These are phyloP conservation scores for Ginglymostoma cirratum DNA, from an alignment of 2,113 vertebrate species.

Conservation along the genomic window DNA sequence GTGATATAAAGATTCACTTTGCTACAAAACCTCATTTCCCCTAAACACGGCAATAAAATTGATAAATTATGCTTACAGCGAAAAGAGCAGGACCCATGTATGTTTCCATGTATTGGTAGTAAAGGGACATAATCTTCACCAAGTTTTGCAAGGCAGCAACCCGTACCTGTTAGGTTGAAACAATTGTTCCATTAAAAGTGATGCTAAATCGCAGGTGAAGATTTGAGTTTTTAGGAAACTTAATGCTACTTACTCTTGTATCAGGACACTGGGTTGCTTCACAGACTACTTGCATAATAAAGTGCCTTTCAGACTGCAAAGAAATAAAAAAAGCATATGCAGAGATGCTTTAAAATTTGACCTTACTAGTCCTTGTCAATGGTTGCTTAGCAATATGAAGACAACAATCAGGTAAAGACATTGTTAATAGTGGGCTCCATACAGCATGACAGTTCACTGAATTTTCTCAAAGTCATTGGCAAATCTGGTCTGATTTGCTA, in stretches of 20 bases:
- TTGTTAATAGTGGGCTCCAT: background rate
- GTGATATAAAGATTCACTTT: background rate
- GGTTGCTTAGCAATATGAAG: background rate
- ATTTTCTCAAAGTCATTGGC: background rate
- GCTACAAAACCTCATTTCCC: background rate
- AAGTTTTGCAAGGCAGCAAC: slow-evolving; percentile 95
- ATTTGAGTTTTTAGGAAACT: background rate
- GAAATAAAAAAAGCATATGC: slow-evolving; percentile 3
- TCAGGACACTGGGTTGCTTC: slow-evolving; percentile 97
- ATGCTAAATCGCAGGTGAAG: background rate
- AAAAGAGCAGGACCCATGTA: slow-evolving; percentile 97
- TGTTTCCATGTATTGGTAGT: slow-evolving; percentile 97
- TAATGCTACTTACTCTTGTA: slow-evolving; percentile 74
- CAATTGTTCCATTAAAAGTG: background rate
- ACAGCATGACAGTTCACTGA: background rate
- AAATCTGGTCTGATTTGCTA: background rate
- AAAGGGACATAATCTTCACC: slow-evolving; percentile 98
- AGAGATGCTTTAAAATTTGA: background rate
- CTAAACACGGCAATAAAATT: background rate
- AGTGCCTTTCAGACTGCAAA: slow-evolving; percentile 87
- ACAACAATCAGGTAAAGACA: background rate
- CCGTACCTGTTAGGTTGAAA: slow-evolving; percentile 65
- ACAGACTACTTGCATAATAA: slow-evolving; percentile 99
- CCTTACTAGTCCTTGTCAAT: no score
- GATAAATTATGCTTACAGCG: slow-evolving; percentile 68